Conservation (phyloP, 1,140 invertebrate species). For the Eufriesea mexicana region DNA sequence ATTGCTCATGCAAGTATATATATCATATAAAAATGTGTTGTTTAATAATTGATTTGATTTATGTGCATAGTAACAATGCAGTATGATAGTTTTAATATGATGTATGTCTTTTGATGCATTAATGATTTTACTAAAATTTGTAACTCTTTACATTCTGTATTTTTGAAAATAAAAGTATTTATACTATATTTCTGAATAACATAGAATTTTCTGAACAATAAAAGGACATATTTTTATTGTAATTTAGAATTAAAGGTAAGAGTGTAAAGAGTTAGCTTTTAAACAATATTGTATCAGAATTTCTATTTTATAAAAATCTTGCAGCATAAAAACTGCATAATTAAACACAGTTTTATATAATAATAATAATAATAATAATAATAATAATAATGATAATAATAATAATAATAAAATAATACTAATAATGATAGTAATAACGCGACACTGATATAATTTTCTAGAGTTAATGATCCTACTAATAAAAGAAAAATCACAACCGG, state of each 20-base stretch:
- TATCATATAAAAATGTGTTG: slow-evolving; percentile 9
- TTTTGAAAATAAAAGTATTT: background rate
- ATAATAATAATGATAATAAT: slow-evolving; percentile 18
- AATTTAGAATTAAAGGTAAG: background rate
- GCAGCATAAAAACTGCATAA: background rate
- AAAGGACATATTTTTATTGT: slow-evolving; percentile 13
- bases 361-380: slow-evolving; percentile 25
- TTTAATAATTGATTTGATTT: slow-evolving; percentile 34
- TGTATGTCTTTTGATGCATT: slow-evolving; percentile 11
- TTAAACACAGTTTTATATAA: slow-evolving; percentile 33
- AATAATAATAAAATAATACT: slow-evolving; percentile 17
- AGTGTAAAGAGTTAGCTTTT: slow-evolving; percentile 12
- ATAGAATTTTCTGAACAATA: background rate
- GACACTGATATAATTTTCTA: slow-evolving; percentile 20
- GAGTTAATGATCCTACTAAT: slow-evolving; percentile 26
- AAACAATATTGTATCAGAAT: background rate
- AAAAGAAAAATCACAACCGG: slow-evolving; percentile 71
- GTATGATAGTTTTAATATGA: slow-evolving; percentile 11
- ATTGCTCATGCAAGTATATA: slow-evolving; percentile 9
- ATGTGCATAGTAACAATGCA: slow-evolving; percentile 24
- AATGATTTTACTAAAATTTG: slow-evolving; percentile 2
- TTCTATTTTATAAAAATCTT: slow-evolving; percentile 3
- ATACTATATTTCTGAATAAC: background rate
- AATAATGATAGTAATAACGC: slow-evolving; percentile 27
- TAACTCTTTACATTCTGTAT: background rate